These are phyloP conservation scores for Plecotus auritus DNA, from an alignment of 2,113 vertebrate species.

Conservation along the genomic window DNA sequence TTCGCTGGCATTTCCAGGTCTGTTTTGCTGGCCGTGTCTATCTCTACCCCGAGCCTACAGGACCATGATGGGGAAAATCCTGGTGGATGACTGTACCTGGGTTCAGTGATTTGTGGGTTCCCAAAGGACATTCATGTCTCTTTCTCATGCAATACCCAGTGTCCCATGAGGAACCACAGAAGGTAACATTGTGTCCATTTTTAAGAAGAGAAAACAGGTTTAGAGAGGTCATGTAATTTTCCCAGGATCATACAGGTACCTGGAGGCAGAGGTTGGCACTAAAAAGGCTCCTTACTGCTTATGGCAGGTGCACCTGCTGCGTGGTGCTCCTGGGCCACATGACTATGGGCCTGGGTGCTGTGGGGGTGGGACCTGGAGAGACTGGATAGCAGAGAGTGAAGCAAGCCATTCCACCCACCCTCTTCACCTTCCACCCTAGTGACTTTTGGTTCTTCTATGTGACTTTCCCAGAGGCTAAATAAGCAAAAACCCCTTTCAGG, in stretches of 20 bases:
- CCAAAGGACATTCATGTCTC: neutral
- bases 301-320: neutral
- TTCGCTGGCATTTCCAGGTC: neutral
- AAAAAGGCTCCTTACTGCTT: neutral
- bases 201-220: neutral
- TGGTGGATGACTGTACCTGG: neutral
- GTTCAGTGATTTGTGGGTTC: neutral
- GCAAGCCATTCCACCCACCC: neutral
- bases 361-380: neutral
- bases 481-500: neutral
- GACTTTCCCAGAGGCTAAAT: neutral
- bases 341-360: neutral
- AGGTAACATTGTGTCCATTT: neutral
- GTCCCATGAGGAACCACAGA: neutral
- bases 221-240: neutral
- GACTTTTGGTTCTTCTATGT: slow-evolving; percentile 37
- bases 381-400: neutral
- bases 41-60: neutral
- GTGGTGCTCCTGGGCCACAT: fast-evolving
- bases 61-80: neutral
- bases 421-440: neutral
- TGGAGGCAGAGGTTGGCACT: neutral
- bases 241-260: neutral
- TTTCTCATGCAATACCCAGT: neutral
- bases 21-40: neutral